Base-by-base conservation (phyloP, 2,888 invertebrate species). In the Drepana falcataria region DNA sequence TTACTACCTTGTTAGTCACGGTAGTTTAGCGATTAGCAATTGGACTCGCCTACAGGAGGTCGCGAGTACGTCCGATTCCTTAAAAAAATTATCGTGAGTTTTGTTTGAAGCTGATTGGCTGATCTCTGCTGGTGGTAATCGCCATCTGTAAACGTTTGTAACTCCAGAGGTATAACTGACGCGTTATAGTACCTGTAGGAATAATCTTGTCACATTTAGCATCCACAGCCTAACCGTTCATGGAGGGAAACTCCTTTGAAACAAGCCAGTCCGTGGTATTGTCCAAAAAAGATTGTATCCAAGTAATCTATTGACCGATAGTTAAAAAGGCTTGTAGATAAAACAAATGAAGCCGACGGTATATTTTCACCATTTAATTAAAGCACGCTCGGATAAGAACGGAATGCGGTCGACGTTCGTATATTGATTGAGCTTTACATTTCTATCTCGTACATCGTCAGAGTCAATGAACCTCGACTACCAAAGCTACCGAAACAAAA, bases 381-480 rank as follows among this genome's bases (percentile, higher is more conserved):
- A 82, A 83, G 75, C 74, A 79, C 66, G 66, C 65, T 73, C 72
- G 75, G 74, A 78, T 79, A 80, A 76, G 71, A 69, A 60, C 54
- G 81, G 84, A 85, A 85, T 85, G 84, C 81, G 82, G 81, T 73
- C 71, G 77, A 71, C 76, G 77, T 81, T 77, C 77, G 81, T 81
- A 81, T 78, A 78, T 79, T 79, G 79, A 83, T 79, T 79, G 76
- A 75, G 77, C 79, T 83, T 84, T 80, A 82, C 76, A 69, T 75
- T 61, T 70, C 67, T 58, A 63, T 60, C 60, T 64, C 56, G 21
- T 40, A n/a, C 21, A 21, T 6, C 51, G 21, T 40, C 7, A 6
- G 51, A 51, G 51, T 51, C 51, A 51, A 51, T 51, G 51, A 51
- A 51, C 51, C 41, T 37, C 37, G 5, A 37, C 37, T 40, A 51